A percentile compares a stretch with the other conserved stretches of the same genome.
Conservation (phyloP, 2,888 invertebrate genomes). For the Muschampia plurimacula region DNA sequence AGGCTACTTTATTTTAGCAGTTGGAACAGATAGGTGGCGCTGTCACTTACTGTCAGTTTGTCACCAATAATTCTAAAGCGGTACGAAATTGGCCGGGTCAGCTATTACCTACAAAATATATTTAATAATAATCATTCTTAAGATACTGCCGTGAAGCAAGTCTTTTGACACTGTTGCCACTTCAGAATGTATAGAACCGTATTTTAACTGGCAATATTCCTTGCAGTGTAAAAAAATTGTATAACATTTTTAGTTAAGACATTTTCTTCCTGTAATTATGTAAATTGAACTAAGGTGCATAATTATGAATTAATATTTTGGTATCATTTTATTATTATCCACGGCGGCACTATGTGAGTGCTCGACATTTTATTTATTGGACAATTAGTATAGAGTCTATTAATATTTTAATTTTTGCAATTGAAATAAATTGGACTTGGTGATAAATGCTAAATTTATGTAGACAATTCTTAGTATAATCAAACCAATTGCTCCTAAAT, state of each 20-base stretch:
- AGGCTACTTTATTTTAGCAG: no score
- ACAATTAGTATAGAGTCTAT: slow-evolving; percentile 3
- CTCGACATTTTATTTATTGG: not conserved
- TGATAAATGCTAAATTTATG: not conserved
- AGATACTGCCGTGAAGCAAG: no score
- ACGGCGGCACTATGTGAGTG: not conserved
- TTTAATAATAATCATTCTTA: no score
- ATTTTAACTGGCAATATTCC: slow-evolving; percentile 5
- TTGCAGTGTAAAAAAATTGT: slow-evolving; percentile 8
- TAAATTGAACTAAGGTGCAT: slow-evolving; percentile 6
- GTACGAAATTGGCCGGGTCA: no score
- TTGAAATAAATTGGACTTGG: not conserved
- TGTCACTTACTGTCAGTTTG: no score
- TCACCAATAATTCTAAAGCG: no score
- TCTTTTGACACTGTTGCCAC: not conserved
- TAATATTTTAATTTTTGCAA: slow-evolving; percentile 8
- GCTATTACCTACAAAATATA: no score
- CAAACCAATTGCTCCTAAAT: not conserved
- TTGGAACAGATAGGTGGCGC: no score
- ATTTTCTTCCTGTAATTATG: slow-evolving; percentile 28
- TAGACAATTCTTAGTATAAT: no score
- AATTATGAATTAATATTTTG: slow-evolving; percentile 1
- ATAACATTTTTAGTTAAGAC: slow-evolving; percentile 12
- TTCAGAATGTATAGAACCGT: not conserved
- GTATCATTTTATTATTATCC: not conserved